Evolutionary conservation across 2,113 vertebrate species (phyloP), one percentile per base, ranked within the genome.

Genomic region (Semicossyphus pulcher): DNA sequence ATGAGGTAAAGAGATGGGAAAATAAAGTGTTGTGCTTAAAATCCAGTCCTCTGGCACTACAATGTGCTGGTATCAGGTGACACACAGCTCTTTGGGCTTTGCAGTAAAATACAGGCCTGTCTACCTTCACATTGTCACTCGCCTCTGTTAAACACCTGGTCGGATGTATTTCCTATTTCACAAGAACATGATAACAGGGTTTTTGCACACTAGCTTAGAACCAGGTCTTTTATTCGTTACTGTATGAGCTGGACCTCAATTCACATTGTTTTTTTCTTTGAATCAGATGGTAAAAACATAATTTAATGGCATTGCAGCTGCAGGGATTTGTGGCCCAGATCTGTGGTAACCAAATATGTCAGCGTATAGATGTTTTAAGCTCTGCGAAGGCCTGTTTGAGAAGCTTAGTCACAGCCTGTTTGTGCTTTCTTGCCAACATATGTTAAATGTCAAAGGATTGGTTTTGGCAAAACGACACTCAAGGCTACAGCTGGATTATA

Each of bases 391-490:
- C 85, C 54, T 31, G 16, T 74, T 76, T 83, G 37, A 78, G 71
- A 56, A 63, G 57, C 42, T 69, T 65, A 75, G 61, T 87, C 36
- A 65, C 51, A 60, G 62, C 21, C 14, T 66, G 44, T 75, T 70
- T 71, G 32, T 83, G 23, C 41, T 47, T 34, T 73, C 72, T 66
- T 79, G 82, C 80, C 82, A 83, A 72, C 78, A 71, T 74, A 76
- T 31, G 34, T 83, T 71, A 74, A 72, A 69, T 69, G 61, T 79
- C 67, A 64, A 67, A 60, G 63, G 21, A 18, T 21, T 18, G 11
- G 36, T 78, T 72, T n/a, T 81, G 76, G 62, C 78, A 61, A 44
- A 72, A 49, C n/a, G 28, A 54, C 32, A 61, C 49, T 66, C 12
- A 49, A 66, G 42, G 44, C 61, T 23, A 7, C 49, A 26, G 48